Base-by-base conservation (phyloP, 2,888 invertebrate species). In the Diarsia dahlii region DNA sequence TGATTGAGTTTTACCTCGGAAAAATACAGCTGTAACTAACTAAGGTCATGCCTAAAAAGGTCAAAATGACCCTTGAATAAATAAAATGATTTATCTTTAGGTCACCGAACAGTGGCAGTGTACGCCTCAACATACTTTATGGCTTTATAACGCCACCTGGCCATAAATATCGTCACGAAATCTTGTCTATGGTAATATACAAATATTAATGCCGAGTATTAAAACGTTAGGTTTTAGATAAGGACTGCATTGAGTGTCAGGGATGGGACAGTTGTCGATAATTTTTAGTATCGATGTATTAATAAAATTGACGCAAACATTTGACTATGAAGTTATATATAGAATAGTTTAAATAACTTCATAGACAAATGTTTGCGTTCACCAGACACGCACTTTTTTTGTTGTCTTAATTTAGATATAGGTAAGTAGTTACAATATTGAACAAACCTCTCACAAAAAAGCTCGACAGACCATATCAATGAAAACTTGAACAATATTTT, bases 171-270 rank as follows among this genome's bases (percentile, higher is more conserved):
- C 20, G 70, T 56, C 60, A 82, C 74, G 71, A 89, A 90, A 87
- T 86, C 79, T 91, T 89, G 91, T 90, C 92, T 93, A 93, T 93
- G 92, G 89, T 91, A 86, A 87, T 92, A 92, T 87, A 84, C 89
- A 90, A 93, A 94, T 92, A 92, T 94, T 93, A 93, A 91, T 90
- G 85, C 85, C 84, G 74, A 83, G 91, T 91, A 93, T 93, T 92
- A 93, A 93, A 93, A 92, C 87, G 92, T 92, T 92, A 90, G 92
- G 89, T 85, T 83, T 83, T 74, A 83, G 95, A 95, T 95, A 95
- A 94, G 90, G 85, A 91, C 88, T 94, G 95, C 95, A 95, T 85
- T 87, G 87, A 66, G 70, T 52, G 54, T 28, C 92, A 94, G 94
- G 88, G 94, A 87, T 92, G 93, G 76, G 80, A 72, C 54, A 71